Evolutionary conservation across 2,888 invertebrate genomes (phyloP), one percentile per base, ranked within the genome.

Genomic region (Drosophila rellima): DNA sequence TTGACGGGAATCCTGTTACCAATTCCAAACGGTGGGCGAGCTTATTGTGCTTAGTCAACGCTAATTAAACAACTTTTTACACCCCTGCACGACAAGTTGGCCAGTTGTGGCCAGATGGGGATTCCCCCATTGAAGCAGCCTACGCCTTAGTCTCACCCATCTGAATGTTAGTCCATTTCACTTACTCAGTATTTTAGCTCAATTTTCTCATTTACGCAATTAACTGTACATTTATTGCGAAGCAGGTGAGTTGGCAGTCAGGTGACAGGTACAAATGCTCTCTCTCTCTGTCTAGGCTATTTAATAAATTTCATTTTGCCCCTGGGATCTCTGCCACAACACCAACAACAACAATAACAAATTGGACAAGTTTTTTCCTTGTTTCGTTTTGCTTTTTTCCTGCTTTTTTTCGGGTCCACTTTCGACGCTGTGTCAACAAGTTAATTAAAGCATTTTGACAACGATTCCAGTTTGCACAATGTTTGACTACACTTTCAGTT

Each of bases 371-470:
- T 66, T 70, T 52, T 68, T n/a, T 33, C 39, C 35, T 15, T 6
- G 51, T 68, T 55, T 54, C 39, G 23, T 45, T 39, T 47, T 11
- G 42, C 45, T 47, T 48, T 29, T 62, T 61, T 39, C 5, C 10
- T 7, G 23, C 13, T 40, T 47, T 39, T 39, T 70, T 56, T 63
- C 54, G 20, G 44, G 61, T 61, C 20, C 64, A 51, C 59, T 67
- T 78, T 69, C 56, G 55, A 57, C 78, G 45, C 55, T 69, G 57
- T 81, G 87, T 83, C 89, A 86, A 88, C 89, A 86, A 83, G 84
- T 88, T 88, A 88, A 86, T 87, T 88, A 87, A 88, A 73, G 69
- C 84, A 80, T 70, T 88, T 87, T 70, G 70, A 82, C 75, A 78
- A 76, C 76, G 69, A 83, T 74, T 86, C 80, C 44, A 72, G 66